These are phyloP conservation scores for Heliothis subflexa DNA, from an alignment of 1,140 invertebrate species.

Conservation along the genomic window DNA sequence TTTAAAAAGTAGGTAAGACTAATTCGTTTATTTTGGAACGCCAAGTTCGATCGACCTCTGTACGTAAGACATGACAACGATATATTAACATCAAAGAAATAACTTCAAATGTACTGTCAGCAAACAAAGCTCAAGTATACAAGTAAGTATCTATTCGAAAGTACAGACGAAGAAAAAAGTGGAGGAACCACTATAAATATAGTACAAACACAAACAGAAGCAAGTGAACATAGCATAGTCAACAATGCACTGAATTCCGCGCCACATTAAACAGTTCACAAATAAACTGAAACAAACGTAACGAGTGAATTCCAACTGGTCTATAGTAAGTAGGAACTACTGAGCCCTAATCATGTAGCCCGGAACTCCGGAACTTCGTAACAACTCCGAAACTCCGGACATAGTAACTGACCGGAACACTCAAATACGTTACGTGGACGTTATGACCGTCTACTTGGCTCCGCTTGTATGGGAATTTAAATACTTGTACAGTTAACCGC, in stretches of 20 bases:
- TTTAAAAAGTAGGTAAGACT: too few relatives aligned
- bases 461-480: conserved; percentile 7
- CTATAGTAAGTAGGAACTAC: conserved; percentile 18
- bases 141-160: too few relatives aligned
- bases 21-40: too few relatives aligned
- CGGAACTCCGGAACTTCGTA: neutral
- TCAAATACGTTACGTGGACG: conserved; percentile 26
- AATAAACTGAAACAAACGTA: conserved; percentile 38
- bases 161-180: too few relatives aligned
- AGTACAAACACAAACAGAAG: neutral
- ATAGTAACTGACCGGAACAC: conserved; percentile 26
- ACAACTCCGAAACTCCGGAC: conserved; percentile 3
- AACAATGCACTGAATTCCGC: conserved; percentile 19
- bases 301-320: conserved; percentile 15
- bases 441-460: conserved; percentile 8
- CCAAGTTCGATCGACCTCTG: too few relatives aligned
- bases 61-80: too few relatives aligned
- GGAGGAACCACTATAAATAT: too few relatives aligned
- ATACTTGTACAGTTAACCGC: neutral
- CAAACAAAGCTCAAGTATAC: too few relatives aligned
- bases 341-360: conserved; percentile 36
- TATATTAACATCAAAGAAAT: too few relatives aligned
- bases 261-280: conserved; percentile 29
- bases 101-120: too few relatives aligned
- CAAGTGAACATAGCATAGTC: neutral